Evolutionary conservation across 2,113 vertebrate genomes (phyloP), one percentile per base, ranked within the genome.

Genomic region (Carollia perspicillata): DNA sequence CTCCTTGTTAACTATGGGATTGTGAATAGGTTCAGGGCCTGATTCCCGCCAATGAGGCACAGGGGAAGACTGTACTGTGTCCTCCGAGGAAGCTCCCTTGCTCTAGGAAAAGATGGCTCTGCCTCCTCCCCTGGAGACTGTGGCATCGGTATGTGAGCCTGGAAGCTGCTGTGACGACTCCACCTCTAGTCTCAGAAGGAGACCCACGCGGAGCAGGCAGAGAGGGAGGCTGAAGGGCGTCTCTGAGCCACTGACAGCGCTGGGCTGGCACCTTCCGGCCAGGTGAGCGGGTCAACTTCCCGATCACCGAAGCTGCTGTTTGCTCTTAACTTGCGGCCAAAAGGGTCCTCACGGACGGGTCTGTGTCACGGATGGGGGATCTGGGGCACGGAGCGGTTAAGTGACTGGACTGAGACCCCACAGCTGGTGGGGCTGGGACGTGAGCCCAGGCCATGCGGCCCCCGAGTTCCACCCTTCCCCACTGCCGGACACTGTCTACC

Each of bases 161-260:
- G 30, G 58, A 35, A n/a, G 26, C 28, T 18, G 26, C n/a, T 8
- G 71, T 49, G 18, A 3, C 0, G 71, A 16, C 11, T 23, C 60
- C 0, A 0, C 47, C 69, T 63, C 35, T 23, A 5, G n/a, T 51
- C 47, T 33, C 28, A 72, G 40, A 16, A 69, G 3, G 22, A 37
- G 20, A 69, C 44, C 3, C 1, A 35, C 1, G 35, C 0, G 68
- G 60, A n/a, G 51, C 4, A 0, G 9, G 35, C 16, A 16, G 37
- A 26, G 14, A 23, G 49, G 74, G 55, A 71, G 8, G 35, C 0
- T 0, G 22, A 28, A 33, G 44, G 18, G 33, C 42, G 22, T 4
- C 33, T 26, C 30, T 0, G 8, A 84, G 58, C 3, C 53, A 0
- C 22, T 0, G 30, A 5, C 0, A 1, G 7, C 5, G 0, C 16